Evolutionary conservation across 2,797 vertebrate species (phyloP).

Genomic region (Poecilia velifera): DNA sequence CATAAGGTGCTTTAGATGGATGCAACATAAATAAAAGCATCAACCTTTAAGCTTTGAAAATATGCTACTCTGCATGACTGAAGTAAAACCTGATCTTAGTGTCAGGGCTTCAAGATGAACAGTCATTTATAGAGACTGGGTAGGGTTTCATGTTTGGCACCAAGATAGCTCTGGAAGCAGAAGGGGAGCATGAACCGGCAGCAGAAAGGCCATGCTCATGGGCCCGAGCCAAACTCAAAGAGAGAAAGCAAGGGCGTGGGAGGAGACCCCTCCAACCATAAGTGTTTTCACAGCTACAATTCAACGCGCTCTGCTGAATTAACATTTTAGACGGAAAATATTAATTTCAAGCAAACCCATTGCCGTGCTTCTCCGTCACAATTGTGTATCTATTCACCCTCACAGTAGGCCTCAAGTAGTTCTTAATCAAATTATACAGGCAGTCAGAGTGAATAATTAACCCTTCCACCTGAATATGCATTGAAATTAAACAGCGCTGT

Average conservation of each 20-base stretch:
- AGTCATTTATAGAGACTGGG: conserved; percentile 74
- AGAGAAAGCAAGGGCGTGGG: conserved; percentile 52
- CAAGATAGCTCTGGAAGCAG: conserved; percentile 71
- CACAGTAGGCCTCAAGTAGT: conserved; percentile 75
- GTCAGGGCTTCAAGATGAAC: conserved; percentile 49
- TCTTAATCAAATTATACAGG: conserved; percentile 82
- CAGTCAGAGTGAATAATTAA: conserved; percentile 79
- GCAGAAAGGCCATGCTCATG: conserved; percentile 72
- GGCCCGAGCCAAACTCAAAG: conserved; percentile 50
- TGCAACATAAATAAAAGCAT: conserved; percentile 2
- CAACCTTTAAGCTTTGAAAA: not conserved
- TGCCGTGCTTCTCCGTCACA: conserved; percentile 67
- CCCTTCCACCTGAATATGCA: conserved; percentile 78
- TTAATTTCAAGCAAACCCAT: conserved; percentile 81
- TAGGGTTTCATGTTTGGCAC: conserved; percentile 73
- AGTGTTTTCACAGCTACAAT: conserved; percentile 59
- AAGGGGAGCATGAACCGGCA: conserved; percentile 70
- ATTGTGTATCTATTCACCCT: conserved; percentile 77
- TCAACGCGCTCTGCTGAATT: conserved; percentile 67
- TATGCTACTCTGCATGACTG: conserved; percentile 13
- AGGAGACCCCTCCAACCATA: conserved; percentile 42
- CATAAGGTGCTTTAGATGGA: not conserved
- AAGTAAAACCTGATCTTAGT: conserved; percentile 24
- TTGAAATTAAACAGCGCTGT: conserved; percentile 74
- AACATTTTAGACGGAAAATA: conserved; percentile 78